phyloP scores from a whole-genome alignment of 2,797 vertebrate genomes.

The Euphonia xanthogaster region DNA sequence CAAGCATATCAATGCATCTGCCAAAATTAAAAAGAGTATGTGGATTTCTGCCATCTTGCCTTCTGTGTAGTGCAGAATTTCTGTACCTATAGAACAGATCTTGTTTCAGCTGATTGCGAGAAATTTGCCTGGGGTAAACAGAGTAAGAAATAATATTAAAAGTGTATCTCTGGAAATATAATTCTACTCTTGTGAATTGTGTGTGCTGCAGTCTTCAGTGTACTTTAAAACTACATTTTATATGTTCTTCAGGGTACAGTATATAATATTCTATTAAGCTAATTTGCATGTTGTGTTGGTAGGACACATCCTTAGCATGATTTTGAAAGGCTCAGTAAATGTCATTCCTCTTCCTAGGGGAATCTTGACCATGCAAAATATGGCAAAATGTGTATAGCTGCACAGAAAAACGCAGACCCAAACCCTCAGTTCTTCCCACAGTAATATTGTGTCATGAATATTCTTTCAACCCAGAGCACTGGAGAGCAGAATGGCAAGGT shows the following conservation, averaged over 20 bases:
- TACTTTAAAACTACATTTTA: background rate
- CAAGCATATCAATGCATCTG: background rate
- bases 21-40: background rate
- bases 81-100: background rate
- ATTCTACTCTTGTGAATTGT: background rate
- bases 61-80: background rate
- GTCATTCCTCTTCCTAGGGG: background rate
- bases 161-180: conserved; percentile 4
- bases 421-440: background rate
- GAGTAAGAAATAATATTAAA: background rate
- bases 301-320: background rate
- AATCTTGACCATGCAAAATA: background rate
- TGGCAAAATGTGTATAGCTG: background rate
- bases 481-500: background rate
- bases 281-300: background rate
- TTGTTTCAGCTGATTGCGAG: background rate
- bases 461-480: background rate
- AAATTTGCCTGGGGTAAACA: background rate
- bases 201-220: background rate
- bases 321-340: background rate
- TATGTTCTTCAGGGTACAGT: background rate
- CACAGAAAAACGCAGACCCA: fast-evolving
- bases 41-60: background rate
- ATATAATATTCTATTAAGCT: background rate
- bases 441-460: background rate